Evolutionary conservation across 1,140 invertebrate genomes (phyloP).

Genomic region (Drosophila leontia): DNA sequence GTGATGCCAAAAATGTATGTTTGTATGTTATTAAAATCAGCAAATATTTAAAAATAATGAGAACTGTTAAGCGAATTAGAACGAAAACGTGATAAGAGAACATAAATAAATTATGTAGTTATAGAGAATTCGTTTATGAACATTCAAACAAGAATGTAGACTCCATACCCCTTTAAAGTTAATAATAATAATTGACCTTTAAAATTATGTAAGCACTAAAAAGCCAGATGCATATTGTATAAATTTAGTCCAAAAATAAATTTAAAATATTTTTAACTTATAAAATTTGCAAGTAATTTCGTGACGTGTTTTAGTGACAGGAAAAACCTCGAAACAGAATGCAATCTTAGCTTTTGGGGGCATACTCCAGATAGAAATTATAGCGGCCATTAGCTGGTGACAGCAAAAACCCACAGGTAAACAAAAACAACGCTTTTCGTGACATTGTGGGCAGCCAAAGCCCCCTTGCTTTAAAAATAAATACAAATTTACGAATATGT

Average conservation of each 20-base stretch:
- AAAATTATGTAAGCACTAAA: not conserved
- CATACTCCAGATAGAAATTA: slow-evolving; percentile 39
- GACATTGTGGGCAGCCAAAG: not conserved
- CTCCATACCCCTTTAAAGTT: not conserved
- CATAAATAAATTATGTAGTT: not conserved
- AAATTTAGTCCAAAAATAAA: not conserved
- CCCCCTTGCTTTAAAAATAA: not conserved
- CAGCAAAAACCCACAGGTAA: slow-evolving; percentile 63
- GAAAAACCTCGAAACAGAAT: slow-evolving; percentile 8
- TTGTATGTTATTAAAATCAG: not conserved
- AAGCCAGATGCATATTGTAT: not conserved
- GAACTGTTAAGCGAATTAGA: not conserved
- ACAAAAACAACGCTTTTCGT: slow-evolving; percentile 36
- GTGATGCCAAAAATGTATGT: slow-evolving; percentile 37
- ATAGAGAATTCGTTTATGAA: not conserved
- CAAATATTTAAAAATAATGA: slow-evolving; percentile 17
- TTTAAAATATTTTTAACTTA: not conserved
- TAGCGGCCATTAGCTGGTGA: slow-evolving; percentile 48
- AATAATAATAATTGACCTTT: not conserved
- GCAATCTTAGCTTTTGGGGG: not conserved
- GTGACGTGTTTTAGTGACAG: not conserved
- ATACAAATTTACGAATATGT: not conserved
- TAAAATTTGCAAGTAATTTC: not conserved
- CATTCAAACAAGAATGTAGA: no score
- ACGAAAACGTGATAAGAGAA: not conserved